Base-by-base conservation (phyloP, 1,140 invertebrate species). In the Zophobas atratus region DNA sequence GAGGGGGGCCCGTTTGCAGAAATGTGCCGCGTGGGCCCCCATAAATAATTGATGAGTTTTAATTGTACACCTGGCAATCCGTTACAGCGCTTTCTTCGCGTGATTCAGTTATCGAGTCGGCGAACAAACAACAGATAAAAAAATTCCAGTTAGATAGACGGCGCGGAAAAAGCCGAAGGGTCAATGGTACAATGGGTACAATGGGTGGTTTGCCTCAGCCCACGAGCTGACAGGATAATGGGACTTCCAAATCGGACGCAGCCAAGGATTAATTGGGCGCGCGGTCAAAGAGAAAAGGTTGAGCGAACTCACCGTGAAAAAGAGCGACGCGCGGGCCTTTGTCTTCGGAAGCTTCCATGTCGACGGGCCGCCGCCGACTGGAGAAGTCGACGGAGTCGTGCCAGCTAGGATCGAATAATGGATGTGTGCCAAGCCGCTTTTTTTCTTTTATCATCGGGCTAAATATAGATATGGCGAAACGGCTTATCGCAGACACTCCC, bases 341-440 rank as follows among this genome's bases (percentile, higher is more conserved):
- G 20, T 20, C 20, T 20, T 20, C 20, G 20, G 49, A 20, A n/a
- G 6, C 49, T 51, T 4, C 49, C 49, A 20, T 51, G 6, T 5
- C 49, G 4, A 20, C 3, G 2, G 49, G n/a, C n/a, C 49, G n/a
- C 2, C 49, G 20, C 49, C 2, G 49, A 51, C 49, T 51, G 49
- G 20, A 46, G 43, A 46, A 46, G 49, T 2, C 4, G 20, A 20
- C 3, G 6, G 49, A 2, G 6, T 4, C 49, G 20, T 20, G 49
- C 49, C 49, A 51, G 2, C 49, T 20, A 51, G n/a, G 4, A 51
- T 51, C 2, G 49, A 51, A 51, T 20, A 20, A 20, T 51, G 49
- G 49, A 51, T 51, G 49, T 51, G 49, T 51, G 49, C 49, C 49
- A 51, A 51, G n/a, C 49, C n/a, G n/a, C 49, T 51, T 51, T 51